Percentiles rank a stretch among this genome's conserved stretches.
phyloP scores from a whole-genome alignment of 2,113 vertebrate genomes.

The Macaca mulatta region DNA sequence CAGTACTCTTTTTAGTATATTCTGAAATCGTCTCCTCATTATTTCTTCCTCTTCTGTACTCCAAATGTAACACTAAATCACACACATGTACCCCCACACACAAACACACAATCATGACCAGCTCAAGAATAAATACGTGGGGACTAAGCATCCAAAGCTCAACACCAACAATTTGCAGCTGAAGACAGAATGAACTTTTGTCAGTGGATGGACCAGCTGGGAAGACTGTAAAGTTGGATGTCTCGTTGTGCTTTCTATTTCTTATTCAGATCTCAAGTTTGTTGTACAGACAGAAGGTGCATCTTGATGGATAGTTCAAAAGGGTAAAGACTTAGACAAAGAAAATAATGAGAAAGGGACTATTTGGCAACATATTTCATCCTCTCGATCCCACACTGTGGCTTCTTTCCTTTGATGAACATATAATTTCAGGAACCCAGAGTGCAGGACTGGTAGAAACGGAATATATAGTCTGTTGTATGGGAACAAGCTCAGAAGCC shows the following conservation, averaged over 20 bases:
- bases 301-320: neutral
- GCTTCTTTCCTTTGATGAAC: neutral
- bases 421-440: neutral
- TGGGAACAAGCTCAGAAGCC: slow-evolving; percentile 14
- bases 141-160: neutral
- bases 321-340: neutral
- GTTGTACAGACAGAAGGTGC: neutral
- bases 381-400: neutral
- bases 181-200: too few relatives aligned
- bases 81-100: neutral
- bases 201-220: too few relatives aligned
- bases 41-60: neutral
- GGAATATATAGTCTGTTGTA: neutral
- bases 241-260: neutral
- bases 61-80: neutral
- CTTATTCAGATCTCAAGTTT: neutral
- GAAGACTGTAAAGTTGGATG: neutral
- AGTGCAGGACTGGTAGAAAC: neutral
- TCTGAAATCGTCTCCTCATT: neutral
- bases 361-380: neutral
- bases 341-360: neutral
- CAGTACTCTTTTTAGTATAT: neutral
- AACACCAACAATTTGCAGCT: neutral
- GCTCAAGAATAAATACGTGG: neutral
- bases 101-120: neutral